Conservation (phyloP, 2,113 vertebrate species). For the Thomomys bottae region DNA sequence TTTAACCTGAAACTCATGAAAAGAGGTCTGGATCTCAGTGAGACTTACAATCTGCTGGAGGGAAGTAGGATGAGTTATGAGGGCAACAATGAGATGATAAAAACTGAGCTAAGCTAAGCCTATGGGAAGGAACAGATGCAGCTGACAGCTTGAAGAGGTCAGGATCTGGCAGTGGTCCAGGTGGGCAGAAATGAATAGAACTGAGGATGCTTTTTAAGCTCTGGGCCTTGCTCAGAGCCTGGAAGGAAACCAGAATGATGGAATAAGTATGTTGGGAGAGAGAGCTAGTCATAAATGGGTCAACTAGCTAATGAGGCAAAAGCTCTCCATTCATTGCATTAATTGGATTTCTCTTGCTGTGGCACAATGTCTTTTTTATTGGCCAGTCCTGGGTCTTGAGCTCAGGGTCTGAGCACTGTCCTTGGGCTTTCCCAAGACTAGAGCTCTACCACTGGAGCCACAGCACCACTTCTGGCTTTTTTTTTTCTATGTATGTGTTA, state of each 20-base stretch:
- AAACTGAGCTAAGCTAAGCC: background rate
- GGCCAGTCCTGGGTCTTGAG: too few relatives aligned
- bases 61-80: background rate
- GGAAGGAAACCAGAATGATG: background rate
- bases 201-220: background rate
- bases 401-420: too few relatives aligned
- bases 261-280: background rate
- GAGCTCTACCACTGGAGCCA: too few relatives aligned
- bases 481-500: too few relatives aligned
- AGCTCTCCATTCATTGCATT: background rate
- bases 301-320: background rate
- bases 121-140: slow-evolving; percentile 54
- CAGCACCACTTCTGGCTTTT: too few relatives aligned
- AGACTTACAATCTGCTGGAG: background rate
- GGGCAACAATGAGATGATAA: background rate
- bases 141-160: slow-evolving; percentile 43
- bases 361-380: too few relatives aligned
- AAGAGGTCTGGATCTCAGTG: background rate
- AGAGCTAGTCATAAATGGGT: background rate
- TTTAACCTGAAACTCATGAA: slow-evolving; percentile 7
- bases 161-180: slow-evolving; percentile 33
- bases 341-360: too few relatives aligned
- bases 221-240: background rate
- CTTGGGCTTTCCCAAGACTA: too few relatives aligned
- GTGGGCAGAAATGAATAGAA: background rate